Conservation (phyloP, 2,797 vertebrate species). For the Adrianichthys oophorus region DNA sequence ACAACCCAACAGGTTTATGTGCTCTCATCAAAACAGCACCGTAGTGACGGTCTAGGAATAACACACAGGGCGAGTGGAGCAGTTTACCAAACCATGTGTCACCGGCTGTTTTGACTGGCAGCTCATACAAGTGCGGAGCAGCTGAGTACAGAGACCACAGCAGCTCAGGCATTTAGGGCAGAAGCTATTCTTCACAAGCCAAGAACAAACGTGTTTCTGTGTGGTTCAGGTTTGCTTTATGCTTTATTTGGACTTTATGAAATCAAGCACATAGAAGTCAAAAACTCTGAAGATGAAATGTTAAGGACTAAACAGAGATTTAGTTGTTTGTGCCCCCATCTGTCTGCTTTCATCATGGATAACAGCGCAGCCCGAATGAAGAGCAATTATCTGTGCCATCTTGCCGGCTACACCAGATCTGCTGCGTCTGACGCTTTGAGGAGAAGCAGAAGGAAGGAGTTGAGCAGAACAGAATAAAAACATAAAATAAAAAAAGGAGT, state of each 20-base stretch:
- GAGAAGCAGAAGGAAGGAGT: conserved; percentile 7
- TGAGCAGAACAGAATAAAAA: conserved; percentile 1
- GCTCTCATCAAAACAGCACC: conserved; percentile 7
- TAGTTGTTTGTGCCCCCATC: no score
- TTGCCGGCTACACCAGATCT: conserved; percentile 17
- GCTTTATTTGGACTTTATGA: neutral
- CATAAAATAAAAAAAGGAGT: conserved; percentile 2
- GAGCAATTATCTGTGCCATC: conserved; percentile 14
- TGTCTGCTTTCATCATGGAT: no score
- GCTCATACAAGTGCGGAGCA: conserved; percentile 35
- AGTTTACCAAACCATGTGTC: conserved; percentile 17
- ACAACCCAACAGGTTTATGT: conserved; percentile 15
- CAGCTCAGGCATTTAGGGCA: conserved; percentile 15
- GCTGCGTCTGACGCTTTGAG: conserved; percentile 9
- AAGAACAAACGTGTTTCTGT: conserved; percentile 42
- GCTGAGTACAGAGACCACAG: conserved; percentile 30
- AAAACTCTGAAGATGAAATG: neutral
- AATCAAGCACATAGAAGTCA: conserved; percentile 18
- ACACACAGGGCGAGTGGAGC: conserved; percentile 7
- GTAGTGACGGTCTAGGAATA: conserved; percentile 11
- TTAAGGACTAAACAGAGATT: no score
- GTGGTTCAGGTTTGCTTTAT: neutral
- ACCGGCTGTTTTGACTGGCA: conserved; percentile 32
- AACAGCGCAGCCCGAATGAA: neutral
- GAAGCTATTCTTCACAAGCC: conserved; percentile 13